Evolutionary conservation across 2,113 vertebrate species (phyloP), one percentile per base, ranked within the genome.

Genomic region (Callithrix jacchus): DNA sequence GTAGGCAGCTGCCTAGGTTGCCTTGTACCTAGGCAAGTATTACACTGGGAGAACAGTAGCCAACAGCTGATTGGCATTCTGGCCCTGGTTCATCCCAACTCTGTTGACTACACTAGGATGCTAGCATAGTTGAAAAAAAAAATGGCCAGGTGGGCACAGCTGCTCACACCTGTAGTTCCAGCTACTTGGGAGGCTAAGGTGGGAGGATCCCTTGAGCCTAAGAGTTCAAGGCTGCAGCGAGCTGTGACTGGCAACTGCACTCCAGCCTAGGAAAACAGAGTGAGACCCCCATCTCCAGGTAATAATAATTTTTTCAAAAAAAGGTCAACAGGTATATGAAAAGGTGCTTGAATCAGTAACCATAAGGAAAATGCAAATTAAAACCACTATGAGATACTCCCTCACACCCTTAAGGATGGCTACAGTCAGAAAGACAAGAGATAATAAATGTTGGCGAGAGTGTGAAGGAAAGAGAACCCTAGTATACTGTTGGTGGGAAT

Each of bases 1-100:
- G 94, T 97, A 97, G 98, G 97, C 97, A 97, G 96, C 98, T 98
- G 71, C 96, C 97, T 97, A 97, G 96, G 97, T 97, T 97, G 73
- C 42, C 5, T 27, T 90, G 93, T 98, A 97, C 80, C 96, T 97
- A 94, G 97, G 98, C 84, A 96, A 42, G 96, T 97, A 97, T 97
- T 97, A 97, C 89, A 93, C 94, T 98, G 97, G 97, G 93, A 98
- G 97, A 97, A 94, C 52, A 97, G 92, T 93, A 96, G 97, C 97
- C 20, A 0, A 68, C 73, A 93, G 96, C 97, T 97, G 96, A 92
- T 61, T 97, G 97, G 96, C 94, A 87, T 97, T 96, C 97, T 97
- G 94, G 97, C 80, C 93, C 71, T 97, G 89, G 97, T 97, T 97
- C 87, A 87, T 97, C 66, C 91, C 87, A 74, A n/a, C 89, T 91